phyloP scores from a whole-genome alignment of 2,797 vertebrate genomes.

The Pelobates cultripes region DNA sequence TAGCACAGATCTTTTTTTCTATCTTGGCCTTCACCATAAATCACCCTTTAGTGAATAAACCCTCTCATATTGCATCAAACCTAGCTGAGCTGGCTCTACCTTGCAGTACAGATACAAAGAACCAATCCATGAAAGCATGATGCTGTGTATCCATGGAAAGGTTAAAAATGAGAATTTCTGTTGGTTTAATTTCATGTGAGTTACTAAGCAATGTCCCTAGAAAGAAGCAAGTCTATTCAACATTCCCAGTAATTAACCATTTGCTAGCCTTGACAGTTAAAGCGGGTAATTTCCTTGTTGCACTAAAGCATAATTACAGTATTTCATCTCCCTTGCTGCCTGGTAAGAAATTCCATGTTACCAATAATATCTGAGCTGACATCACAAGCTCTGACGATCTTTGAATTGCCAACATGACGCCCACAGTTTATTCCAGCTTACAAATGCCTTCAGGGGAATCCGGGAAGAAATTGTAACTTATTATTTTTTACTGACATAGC shows the following conservation, averaged over 20 bases:
- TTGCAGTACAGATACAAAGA: too few relatives aligned
- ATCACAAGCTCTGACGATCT: constrained; percentile 43
- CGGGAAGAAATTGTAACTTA: constrained; percentile 27
- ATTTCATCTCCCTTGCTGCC: constrained; percentile 30
- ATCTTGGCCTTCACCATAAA: too few relatives aligned
- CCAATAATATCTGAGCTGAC: constrained; percentile 48
- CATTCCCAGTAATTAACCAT: not conserved
- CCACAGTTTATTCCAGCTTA: constrained; percentile 30
- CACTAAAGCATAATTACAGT: constrained; percentile 29
- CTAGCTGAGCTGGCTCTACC: too few relatives aligned
- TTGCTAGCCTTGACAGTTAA: not conserved
- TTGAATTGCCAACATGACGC: constrained; percentile 38
- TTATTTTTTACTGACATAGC: constrained; percentile 35
- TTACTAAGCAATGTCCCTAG: too few relatives aligned
- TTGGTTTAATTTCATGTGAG: too few relatives aligned
- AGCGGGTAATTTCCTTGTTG: not conserved
- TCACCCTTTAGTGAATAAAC: too few relatives aligned
- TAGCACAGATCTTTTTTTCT: too few relatives aligned
- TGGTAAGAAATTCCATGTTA: constrained; percentile 37
- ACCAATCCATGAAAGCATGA: too few relatives aligned
- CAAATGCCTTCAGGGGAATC: constrained; percentile 27
- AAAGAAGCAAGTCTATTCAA: too few relatives aligned
- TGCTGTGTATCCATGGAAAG: too few relatives aligned
- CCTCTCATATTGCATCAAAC: too few relatives aligned
- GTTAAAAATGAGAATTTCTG: too few relatives aligned